Conservation (phyloP, 2,113 vertebrate species). For the Gopherus evgoodei region DNA sequence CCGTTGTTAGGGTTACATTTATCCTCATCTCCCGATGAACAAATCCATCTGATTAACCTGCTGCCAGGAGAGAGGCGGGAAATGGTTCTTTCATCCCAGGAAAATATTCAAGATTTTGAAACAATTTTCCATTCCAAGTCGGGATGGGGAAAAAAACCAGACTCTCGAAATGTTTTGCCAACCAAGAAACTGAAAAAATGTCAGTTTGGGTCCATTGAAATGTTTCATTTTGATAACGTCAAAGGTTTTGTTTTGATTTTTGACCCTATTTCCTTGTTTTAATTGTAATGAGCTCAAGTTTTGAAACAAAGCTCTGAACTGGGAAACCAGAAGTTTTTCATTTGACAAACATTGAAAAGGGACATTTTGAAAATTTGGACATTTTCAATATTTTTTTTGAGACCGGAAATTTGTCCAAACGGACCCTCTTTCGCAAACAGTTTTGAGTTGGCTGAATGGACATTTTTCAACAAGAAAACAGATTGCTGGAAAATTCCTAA, state of each 20-base stretch:
- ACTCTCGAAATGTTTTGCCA: background rate
- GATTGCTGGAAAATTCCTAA: background rate
- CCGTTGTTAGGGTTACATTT: background rate
- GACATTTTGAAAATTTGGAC: background rate
- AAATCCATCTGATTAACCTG: background rate
- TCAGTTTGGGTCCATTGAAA: background rate
- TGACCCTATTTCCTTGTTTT: background rate
- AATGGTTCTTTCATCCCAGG: background rate
- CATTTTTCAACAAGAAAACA: background rate
- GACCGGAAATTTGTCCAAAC: background rate
- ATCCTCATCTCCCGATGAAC: background rate
- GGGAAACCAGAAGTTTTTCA: background rate
- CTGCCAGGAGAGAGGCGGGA: background rate
- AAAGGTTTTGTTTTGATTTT: background rate
- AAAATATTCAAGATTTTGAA: background rate
- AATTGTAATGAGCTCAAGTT: background rate
- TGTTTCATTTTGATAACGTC: background rate
- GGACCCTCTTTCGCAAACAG: background rate
- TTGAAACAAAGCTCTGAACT: background rate
- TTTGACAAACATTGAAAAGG: background rate
- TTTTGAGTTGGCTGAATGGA: background rate
- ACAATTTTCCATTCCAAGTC: background rate
- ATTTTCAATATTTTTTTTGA: background rate
- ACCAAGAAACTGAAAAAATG: background rate
- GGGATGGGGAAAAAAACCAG: background rate